Percentiles rank a stretch among this genome's conserved stretches.
Conservation (phyloP, 2,113 vertebrate species). For the Herpetotheres cachinnans region DNA sequence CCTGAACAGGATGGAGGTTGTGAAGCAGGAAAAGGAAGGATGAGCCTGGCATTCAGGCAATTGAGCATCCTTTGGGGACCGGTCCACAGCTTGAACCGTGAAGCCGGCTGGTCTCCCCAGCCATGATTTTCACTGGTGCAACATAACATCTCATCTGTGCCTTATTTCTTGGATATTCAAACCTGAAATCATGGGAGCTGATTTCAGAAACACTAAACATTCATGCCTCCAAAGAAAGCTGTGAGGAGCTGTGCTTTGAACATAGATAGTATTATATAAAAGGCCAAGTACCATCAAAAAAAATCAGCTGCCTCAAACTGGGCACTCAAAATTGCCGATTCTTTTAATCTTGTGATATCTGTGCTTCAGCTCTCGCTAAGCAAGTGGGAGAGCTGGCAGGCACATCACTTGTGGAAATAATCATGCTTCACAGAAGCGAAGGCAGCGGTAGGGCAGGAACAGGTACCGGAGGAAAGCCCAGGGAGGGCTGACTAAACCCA, state of each 20-base stretch:
- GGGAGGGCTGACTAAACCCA: neutral
- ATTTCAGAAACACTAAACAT: neutral
- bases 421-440: neutral
- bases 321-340: neutral
- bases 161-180: neutral
- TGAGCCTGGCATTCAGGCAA: neutral
- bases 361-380: fast-evolving
- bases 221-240: neutral
- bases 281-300: neutral
- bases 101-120: neutral
- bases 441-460: neutral
- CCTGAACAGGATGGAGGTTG: no score
- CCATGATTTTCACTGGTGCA: fast-evolving
- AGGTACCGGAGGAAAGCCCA: neutral
- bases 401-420: neutral
- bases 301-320: neutral
- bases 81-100: fast-evolving
- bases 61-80: neutral
- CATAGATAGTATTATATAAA: neutral
- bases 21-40: neutral
- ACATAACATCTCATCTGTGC: fast-evolving
- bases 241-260: neutral
- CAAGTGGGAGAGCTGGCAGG: neutral
- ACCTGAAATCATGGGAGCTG: neutral
- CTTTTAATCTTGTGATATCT: neutral